Evolutionary conservation across 2,113 vertebrate genomes (phyloP).

Genomic region (Sinocyclocheilus anshuiensis): DNA sequence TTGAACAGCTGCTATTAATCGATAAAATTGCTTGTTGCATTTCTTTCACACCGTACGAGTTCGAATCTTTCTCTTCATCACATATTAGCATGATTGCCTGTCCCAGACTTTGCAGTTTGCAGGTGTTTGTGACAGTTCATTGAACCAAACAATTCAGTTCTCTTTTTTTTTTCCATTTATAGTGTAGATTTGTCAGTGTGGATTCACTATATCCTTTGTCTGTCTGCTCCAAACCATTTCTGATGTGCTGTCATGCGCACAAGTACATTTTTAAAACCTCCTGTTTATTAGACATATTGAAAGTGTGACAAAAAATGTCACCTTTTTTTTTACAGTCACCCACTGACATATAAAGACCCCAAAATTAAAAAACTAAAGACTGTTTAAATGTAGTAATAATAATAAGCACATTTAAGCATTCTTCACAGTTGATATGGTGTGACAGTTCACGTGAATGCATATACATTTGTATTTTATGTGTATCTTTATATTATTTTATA

Average conservation of each 20-base stretch:
- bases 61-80: background rate
- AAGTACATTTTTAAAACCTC: constrained; percentile 33
- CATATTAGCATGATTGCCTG: background rate
- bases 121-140: constrained; percentile 55
- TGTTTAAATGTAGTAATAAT: background rate
- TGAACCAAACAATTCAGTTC: constrained; percentile 53
- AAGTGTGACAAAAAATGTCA: constrained; percentile 49
- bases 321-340: constrained; percentile 8
- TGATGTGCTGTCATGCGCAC: constrained; percentile 20
- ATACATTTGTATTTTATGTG: background rate
- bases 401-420: background rate
- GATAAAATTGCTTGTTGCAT: background rate
- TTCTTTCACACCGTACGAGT: background rate
- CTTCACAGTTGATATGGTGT: background rate
- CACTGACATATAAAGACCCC: constrained; percentile 33
- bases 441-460: background rate
- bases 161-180: constrained; percentile 45
- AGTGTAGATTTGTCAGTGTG: constrained; percentile 24
- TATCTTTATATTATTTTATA: background rate
- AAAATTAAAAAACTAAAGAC: background rate
- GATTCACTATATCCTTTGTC: constrained; percentile 42
- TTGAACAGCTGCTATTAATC: constrained; percentile 17
- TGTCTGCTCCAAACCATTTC: background rate
- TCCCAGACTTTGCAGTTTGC: constrained; percentile 43
- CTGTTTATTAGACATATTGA: constrained; percentile 62